Evolutionary conservation across 2,113 vertebrate species (phyloP).

Genomic region (Athene cunicularia): DNA sequence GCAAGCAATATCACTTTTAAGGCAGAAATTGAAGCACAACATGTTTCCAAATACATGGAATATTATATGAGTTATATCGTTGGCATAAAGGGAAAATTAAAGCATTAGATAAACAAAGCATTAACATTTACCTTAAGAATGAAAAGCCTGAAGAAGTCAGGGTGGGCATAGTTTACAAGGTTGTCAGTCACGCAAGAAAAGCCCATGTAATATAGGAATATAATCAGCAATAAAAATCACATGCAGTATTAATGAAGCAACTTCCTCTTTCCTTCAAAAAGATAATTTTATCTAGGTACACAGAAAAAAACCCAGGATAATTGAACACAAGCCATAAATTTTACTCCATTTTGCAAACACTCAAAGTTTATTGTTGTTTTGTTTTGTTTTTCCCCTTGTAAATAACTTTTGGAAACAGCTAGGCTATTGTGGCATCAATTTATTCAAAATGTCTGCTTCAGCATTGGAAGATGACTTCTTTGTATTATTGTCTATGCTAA

Average conservation of each 20-base stretch:
- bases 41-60: background rate
- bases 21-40: background rate
- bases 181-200: background rate
- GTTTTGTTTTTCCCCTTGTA: background rate
- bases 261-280: background rate
- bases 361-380: fast-evolving
- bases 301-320: background rate
- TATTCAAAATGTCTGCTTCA: background rate
- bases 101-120: background rate
- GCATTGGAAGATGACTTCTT: background rate
- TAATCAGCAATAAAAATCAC: background rate
- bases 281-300: background rate
- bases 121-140: background rate
- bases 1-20: background rate
- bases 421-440: background rate
- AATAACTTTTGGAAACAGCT: background rate
- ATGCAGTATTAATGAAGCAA: background rate
- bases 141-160: background rate
- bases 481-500: background rate
- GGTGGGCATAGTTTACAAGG: background rate
- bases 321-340: background rate
- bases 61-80: background rate
- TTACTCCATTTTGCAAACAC: background rate
- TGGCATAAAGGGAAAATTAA: background rate
- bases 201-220: background rate